Evolutionary conservation across 2,888 invertebrate species (phyloP).

Genomic region (Phortica okadai): DNA sequence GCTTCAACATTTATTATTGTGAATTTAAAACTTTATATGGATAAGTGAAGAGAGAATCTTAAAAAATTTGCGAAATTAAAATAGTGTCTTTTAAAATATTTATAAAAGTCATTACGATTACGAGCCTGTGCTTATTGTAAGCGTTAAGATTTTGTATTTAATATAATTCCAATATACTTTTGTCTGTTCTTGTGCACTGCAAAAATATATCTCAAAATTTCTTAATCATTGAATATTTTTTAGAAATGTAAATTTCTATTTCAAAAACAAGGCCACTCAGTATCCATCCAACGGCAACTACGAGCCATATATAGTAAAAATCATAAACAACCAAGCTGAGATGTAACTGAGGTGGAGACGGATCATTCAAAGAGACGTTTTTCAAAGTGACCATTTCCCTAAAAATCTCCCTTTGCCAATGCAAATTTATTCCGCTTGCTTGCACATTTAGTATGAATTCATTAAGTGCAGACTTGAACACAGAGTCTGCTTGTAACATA

Average conservation of each 20-base stretch:
- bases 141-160: too few species aligned
- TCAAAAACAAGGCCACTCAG: neutral
- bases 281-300: neutral
- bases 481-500: neutral
- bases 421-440: neutral
- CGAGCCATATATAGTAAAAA: neutral
- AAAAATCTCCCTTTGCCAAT: neutral
- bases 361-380: neutral
- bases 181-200: too few species aligned
- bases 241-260: too few species aligned
- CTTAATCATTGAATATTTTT: too few species aligned
- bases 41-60: too few species aligned
- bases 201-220: too few species aligned
- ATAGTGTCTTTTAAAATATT: too few species aligned
- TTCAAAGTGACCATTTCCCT: neutral
- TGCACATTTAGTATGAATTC: neutral
- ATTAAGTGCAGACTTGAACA: neutral
- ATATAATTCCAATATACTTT: too few species aligned
- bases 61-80: too few species aligned
- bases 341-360: neutral
- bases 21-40: neutral
- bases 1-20: neutral
- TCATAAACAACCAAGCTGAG: neutral
- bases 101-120: too few species aligned
- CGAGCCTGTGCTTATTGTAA: too few species aligned